Conservation (phyloP, 2,888 invertebrate species). For the Pyralis farinalis region DNA sequence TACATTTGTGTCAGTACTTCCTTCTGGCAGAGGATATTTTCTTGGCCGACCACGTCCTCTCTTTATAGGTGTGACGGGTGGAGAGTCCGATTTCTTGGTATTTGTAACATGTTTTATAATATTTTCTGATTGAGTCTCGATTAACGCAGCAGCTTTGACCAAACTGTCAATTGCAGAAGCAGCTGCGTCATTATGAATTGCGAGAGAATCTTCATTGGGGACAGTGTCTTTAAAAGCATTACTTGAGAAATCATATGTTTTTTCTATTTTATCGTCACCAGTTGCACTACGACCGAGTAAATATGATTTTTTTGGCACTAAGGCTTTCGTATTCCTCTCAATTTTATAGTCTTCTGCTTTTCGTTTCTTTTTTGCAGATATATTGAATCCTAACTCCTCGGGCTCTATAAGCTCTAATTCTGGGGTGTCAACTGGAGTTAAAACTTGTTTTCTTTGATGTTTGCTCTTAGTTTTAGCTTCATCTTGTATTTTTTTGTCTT, state of each 20-base stretch:
- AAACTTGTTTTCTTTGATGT: constrained; percentile 74
- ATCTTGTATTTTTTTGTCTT: constrained; percentile 47
- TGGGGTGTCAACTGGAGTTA: constrained; percentile 67
- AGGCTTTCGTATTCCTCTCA: constrained; percentile 49
- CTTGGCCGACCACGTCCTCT: constrained; percentile 70
- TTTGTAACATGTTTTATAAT: constrained; percentile 25
- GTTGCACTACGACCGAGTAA: constrained; percentile 47
- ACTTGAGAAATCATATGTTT: constrained; percentile 28
- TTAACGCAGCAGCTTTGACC: constrained; percentile 69
- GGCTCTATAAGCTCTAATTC: constrained; percentile 72
- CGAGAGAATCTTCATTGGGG: constrained; percentile 31
- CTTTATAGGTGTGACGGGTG: constrained; percentile 53
- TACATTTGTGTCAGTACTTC: constrained; percentile 33
- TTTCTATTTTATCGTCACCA: constrained; percentile 31
- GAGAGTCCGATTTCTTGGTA: constrained; percentile 29
- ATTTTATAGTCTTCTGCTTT: constrained; percentile 50
- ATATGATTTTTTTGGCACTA: constrained; percentile 66
- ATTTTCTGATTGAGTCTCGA: constrained; percentile 61
- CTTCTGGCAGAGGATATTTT: constrained; percentile 63
- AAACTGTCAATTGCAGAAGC: constrained; percentile 69
- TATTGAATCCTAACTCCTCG: constrained; percentile 50
- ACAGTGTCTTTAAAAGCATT: constrained; percentile 32
- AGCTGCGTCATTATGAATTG: constrained; percentile 36
- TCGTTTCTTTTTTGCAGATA: constrained; percentile 64
- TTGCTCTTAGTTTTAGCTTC: constrained; percentile 56